A percentile compares a stretch with the other conserved stretches of the same genome.
Evolutionary conservation across 2,888 invertebrate species (phyloP).

Genomic region (Coelinius sp.): DNA sequence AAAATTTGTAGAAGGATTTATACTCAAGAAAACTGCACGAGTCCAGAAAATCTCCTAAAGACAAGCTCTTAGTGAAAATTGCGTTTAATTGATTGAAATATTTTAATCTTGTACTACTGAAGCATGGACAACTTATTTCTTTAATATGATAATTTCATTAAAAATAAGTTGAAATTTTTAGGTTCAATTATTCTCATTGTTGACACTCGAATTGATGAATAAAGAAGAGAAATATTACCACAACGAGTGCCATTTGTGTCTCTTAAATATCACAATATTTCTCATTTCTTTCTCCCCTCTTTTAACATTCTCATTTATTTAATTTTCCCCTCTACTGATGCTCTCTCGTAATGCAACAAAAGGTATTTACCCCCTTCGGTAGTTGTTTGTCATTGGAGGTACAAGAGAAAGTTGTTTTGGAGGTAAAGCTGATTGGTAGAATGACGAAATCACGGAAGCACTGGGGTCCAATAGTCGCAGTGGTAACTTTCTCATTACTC

Average conservation of each 20-base stretch:
- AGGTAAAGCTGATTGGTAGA: constrained; percentile 55
- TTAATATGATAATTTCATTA: too few relatives aligned
- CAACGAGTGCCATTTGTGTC: neutral
- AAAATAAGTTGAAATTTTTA: too few relatives aligned
- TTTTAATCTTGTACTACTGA: too few relatives aligned
- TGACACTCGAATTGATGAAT: too few relatives aligned
- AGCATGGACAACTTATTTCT: too few relatives aligned
- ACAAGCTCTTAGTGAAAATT: too few relatives aligned
- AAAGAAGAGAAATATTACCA: neutral
- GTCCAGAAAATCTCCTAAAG: too few relatives aligned
- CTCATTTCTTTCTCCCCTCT: too few relatives aligned
- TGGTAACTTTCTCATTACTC: constrained; percentile 60
- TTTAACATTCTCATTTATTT: neutral
- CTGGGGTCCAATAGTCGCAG: constrained; percentile 55
- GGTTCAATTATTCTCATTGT: too few relatives aligned
- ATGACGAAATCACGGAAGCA: constrained; percentile 64
- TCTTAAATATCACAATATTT: neutral
- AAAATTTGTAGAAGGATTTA: too few relatives aligned
- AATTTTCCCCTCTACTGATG: constrained; percentile 4
- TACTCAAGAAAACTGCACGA: too few relatives aligned
- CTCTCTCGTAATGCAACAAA: constrained; percentile 12
- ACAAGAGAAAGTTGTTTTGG: constrained; percentile 62
- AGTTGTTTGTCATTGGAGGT: constrained; percentile 50
- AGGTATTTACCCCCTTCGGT: constrained; percentile 37
- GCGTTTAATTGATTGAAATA: too few relatives aligned